Evolutionary conservation across 2,113 vertebrate genomes (phyloP).

Genomic region (Proterorhinus semilunaris): DNA sequence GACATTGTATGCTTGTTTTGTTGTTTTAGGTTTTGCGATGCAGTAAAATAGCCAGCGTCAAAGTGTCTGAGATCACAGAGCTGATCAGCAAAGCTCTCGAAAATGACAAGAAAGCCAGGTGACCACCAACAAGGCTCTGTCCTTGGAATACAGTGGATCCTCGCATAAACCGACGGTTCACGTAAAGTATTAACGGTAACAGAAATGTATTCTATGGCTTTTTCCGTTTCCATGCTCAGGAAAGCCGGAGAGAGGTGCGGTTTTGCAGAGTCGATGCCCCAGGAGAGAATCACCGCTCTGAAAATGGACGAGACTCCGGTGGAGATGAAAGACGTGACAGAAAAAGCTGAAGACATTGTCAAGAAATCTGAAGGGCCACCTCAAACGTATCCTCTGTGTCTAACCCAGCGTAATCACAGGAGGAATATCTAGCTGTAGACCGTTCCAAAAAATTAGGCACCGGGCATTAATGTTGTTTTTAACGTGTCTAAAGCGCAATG

Average conservation of each 20-base stretch:
- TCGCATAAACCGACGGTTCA: neutral
- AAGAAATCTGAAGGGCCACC: conserved; percentile 75
- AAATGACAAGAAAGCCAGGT: conserved; percentile 89
- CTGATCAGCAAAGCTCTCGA: conserved; percentile 90
- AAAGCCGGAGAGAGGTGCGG: conserved; percentile 91
- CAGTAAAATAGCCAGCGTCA: conserved; percentile 95
- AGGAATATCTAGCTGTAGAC: too few species aligned
- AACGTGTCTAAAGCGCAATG: too few species aligned
- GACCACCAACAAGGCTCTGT: conserved; percentile 27
- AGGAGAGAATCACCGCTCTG: conserved; percentile 87
- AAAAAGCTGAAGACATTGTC: conserved; percentile 82
- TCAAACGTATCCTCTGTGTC: conserved; percentile 83
- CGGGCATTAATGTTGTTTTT: too few species aligned
- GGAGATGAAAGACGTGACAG: conserved; percentile 76
- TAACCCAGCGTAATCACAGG: too few species aligned
- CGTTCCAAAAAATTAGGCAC: too few species aligned
- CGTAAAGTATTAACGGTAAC: too few species aligned
- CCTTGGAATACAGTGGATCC: too few species aligned
- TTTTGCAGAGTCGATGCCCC: conserved; percentile 89
- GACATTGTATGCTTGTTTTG: neutral
- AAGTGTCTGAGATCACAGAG: conserved; percentile 94
- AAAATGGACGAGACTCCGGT: conserved; percentile 82
- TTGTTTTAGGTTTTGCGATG: conserved; percentile 88
- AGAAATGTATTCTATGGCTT: neutral
- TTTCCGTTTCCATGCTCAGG: conserved; percentile 62